A percentile compares a stretch with the other conserved stretches of the same genome.
These are phyloP conservation scores for Pagetopsis macropterus DNA, from an alignment of 2,797 vertebrate species.

Conservation along the genomic window DNA sequence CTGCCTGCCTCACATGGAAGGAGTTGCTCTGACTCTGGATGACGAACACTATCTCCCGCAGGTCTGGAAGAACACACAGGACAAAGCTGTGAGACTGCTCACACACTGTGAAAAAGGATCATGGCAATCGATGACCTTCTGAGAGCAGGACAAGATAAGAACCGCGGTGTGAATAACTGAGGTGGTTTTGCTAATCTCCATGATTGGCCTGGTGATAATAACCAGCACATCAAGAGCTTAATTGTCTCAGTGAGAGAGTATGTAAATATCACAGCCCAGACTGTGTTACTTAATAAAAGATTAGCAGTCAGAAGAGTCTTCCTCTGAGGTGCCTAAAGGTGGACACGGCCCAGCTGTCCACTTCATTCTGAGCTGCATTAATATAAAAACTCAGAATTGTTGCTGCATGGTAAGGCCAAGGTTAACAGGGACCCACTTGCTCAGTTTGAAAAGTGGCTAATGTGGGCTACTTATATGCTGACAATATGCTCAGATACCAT, in stretches of 20 bases:
- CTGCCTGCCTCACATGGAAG: slow-evolving; percentile 91
- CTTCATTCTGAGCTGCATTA: slow-evolving; percentile 33
- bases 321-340: slow-evolving; percentile 49
- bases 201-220: slow-evolving; percentile 66
- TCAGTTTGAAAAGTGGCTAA: slow-evolving; percentile 41
- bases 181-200: slow-evolving; percentile 70
- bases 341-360: slow-evolving; percentile 58
- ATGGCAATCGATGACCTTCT: slow-evolving; percentile 70
- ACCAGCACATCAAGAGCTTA: slow-evolving; percentile 62
- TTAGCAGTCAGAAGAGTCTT: slow-evolving; percentile 55
- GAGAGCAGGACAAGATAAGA: slow-evolving; percentile 58
- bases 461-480: slow-evolving; percentile 6
- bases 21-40: slow-evolving; percentile 97
- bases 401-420: slow-evolving; percentile 26
- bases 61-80: slow-evolving; percentile 83
- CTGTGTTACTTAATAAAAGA: slow-evolving; percentile 68
- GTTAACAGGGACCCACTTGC: slow-evolving; percentile 38
- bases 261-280: slow-evolving; percentile 64
- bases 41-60: slow-evolving; percentile 92
- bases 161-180: slow-evolving; percentile 42
- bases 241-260: slow-evolving; percentile 63
- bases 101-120: slow-evolving; percentile 49
- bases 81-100: slow-evolving; percentile 54
- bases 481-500: slow-evolving; percentile 38
- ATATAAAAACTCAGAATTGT: slow-evolving; percentile 35